Base-by-base conservation (phyloP, 1,140 invertebrate species). In the Calycopis cecrops region DNA sequence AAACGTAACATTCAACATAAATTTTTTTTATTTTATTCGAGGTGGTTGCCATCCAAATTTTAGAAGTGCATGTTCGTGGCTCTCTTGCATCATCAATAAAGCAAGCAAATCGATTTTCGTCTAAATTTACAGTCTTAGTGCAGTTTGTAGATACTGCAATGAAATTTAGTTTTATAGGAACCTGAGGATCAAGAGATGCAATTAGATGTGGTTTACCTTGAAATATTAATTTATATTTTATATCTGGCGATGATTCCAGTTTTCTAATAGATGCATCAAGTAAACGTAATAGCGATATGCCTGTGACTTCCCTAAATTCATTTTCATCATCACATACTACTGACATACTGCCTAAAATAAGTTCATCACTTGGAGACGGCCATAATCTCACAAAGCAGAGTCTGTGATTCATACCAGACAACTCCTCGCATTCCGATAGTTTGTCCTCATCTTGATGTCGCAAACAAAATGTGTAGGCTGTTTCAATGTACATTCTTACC, bases 401-500 rank as follows among this genome's bases (percentile, higher is more conserved):
- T 63, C 59, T 79, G 49, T 76, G 77, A 35, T 58, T 63, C 52
- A 74, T 54, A 18, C 73, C 79, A 17, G 71, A 64, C 42, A 83
- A 59, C 60, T 83, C 79, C 50, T 77, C 77, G 52, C 77, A 83
- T 18, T 66, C 33, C 7, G 50, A 2, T 9, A 79, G 35, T 35
- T 73, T 59, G 7, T 49, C 49, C 35, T 66, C 64, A 48, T 68
- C 59, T 40, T 73, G 55, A 54, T 71, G 60, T 21, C 65, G 56
- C 42, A 83, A 57, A 51, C 79, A 83, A 52, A 65, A 80, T 6
- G 79, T 83, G 42, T 65, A 65, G 1, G 75, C 76, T 28, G 71
- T 68, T 76, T 83, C 79, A n/a, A 83, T 69, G 51, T 69, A 83
- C 75, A 83, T 79, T 55, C 66, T 61, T 1, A 80, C 56, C 40